Base-by-base conservation (phyloP, 2,888 invertebrate genomes). In the Poecilus cupreus region DNA sequence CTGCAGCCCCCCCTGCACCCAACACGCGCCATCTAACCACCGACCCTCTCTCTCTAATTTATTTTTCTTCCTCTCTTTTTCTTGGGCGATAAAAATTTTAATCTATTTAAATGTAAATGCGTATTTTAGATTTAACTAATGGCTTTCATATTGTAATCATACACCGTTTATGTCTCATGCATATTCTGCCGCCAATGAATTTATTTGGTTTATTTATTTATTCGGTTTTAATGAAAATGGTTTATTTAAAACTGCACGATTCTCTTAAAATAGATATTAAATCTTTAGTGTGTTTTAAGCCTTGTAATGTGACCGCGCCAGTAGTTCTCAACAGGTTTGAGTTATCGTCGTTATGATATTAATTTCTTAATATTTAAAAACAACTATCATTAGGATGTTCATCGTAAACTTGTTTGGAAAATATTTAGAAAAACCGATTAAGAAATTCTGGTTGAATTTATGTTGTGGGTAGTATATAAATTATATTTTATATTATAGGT, bases 101-200 rank as follows among this genome's bases (percentile, higher is more conserved):
- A 79, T 79, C 79, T 79, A 79, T 79, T 79, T 79, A 79, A 79
- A 79, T 79, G 79, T 79, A 79, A 79, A 79, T 79, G 43, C 64
- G 43, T 68, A 79, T 64, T 60, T 79, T 37, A 79, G 70, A 68
- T 79, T 70, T 70, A 79, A 79, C 79, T 79, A 68, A 68, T 68
- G 64, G 37, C 26, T 78, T 79, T 79, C 49, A 79, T 79, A 79
- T 79, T 79, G 51, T 79, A 79, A 79, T 79, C 79, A 64, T 60
- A 78, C 57, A 77, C 60, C 77, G 57, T 77, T 77, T 57, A 79
- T 70, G 54, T n/a, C 79, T 79, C 79, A 79, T 79, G 70, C 79
- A 79, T 79, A 79, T 79, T 79, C 79, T 51, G 32, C 22, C 43
- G 22, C 49, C 60, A 68, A 68, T 68, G 37, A 26, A 78, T 49